Conservation (phyloP, 2,797 vertebrate species). For the Loris lydekkerianus region DNA sequence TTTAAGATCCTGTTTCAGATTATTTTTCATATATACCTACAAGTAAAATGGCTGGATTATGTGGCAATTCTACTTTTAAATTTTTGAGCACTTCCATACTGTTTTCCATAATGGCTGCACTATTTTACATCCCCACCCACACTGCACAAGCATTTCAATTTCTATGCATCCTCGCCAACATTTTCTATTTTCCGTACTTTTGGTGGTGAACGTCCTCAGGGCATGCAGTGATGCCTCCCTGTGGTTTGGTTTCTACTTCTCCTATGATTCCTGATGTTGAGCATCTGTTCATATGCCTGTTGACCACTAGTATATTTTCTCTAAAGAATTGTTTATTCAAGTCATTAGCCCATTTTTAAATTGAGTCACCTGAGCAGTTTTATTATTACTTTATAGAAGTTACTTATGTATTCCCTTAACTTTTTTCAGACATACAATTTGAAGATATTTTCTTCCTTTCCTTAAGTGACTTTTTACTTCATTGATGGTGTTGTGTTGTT, state of each 20-base stretch:
- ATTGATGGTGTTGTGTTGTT: background rate
- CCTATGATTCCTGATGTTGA: background rate
- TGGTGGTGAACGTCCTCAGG: background rate
- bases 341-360: background rate
- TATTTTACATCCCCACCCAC: background rate
- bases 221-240: background rate
- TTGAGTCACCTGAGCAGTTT: background rate
- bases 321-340: slow-evolving; percentile 4
- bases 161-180: background rate
- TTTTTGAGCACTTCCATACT: background rate
- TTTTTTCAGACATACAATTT: background rate
- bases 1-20: background rate
- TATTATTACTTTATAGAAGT: background rate
- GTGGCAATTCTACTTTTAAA: background rate
- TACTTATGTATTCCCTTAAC: background rate
- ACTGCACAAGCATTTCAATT: background rate
- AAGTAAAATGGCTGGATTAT: background rate
- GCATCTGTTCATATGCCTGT: background rate
- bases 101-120: background rate
- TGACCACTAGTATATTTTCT: background rate
- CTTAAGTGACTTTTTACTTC: background rate
- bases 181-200: background rate
- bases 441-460: background rate
- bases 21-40: background rate
- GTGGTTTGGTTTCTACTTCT: background rate